Conservation (phyloP, 2,888 invertebrate genomes). For the Hylaea fasciaria region DNA sequence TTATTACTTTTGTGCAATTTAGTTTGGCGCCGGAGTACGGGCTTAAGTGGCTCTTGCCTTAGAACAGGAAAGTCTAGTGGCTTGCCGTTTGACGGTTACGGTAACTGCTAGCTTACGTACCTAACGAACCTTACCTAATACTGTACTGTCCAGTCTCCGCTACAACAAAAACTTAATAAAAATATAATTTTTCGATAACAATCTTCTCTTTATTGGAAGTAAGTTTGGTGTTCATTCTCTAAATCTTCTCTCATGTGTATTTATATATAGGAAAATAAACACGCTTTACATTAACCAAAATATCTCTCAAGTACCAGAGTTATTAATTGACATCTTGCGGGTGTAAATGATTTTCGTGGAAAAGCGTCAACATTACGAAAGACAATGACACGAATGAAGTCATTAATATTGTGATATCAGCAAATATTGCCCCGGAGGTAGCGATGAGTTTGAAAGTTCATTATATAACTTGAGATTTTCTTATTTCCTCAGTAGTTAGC, state of each 20-base stretch:
- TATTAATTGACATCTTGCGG: conserved; percentile 48
- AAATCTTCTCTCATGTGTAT: neutral
- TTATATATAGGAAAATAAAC: neutral
- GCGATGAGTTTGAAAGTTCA: conserved; percentile 35
- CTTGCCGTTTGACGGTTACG: conserved; percentile 17
- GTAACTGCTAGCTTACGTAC: conserved; percentile 3
- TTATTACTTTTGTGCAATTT: conserved; percentile 49
- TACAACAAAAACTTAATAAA: too few relatives aligned
- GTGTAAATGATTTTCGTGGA: conserved; percentile 39
- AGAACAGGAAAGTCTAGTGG: neutral
- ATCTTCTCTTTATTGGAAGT: neutral
- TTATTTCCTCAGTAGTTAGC: conserved; percentile 30
- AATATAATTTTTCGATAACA: neutral
- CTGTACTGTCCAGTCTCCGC: too few relatives aligned
- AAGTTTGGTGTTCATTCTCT: neutral
- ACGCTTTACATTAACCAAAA: conserved; percentile 5
- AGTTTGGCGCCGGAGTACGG: conserved; percentile 24
- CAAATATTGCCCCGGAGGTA: conserved; percentile 34
- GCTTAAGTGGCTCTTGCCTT: conserved; percentile 11
- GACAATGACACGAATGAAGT: conserved; percentile 44
- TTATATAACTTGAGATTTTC: conserved; percentile 38
- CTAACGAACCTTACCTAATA: too few relatives aligned
- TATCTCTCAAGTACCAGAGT: conserved; percentile 52
- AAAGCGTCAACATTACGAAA: conserved; percentile 37
- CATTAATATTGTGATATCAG: conserved; percentile 49